A percentile compares a stretch with the other conserved stretches of the same genome.
Evolutionary conservation across 2,113 vertebrate species (phyloP).

Genomic region (Cebidichthys violaceus): DNA sequence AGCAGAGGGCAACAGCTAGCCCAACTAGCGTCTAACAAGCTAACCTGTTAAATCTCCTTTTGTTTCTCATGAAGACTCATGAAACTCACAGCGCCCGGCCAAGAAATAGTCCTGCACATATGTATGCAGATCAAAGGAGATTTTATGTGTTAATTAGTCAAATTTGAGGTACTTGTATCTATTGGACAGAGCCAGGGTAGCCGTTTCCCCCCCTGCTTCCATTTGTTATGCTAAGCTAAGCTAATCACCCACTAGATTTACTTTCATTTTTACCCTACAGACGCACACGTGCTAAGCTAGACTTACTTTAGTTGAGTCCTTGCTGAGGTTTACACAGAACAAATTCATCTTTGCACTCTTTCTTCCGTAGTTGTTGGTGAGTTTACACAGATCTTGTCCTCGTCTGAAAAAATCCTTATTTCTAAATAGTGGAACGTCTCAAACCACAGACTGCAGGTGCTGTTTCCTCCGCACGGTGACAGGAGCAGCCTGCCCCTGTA

Average conservation of each 20-base stretch:
- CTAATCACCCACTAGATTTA: not conserved
- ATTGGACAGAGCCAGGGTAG: not conserved
- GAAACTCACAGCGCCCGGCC: not conserved
- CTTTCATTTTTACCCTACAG: not conserved
- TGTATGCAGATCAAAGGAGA: not conserved
- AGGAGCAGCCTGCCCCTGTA: not conserved
- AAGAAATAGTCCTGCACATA: not conserved
- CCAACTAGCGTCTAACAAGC: not conserved
- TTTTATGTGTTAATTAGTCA: too few species aligned
- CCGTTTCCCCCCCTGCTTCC: too few species aligned
- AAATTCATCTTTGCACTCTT: not conserved
- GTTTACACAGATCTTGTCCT: not conserved
- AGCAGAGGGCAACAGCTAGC: not conserved
- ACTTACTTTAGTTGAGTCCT: not conserved
- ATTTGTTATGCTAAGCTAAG: not conserved
- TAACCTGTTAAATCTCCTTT: not conserved
- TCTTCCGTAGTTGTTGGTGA: not conserved
- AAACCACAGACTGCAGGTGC: not conserved
- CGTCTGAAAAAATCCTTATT: not conserved
- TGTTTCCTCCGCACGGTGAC: slow-evolving; percentile 10
- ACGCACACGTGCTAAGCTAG: not conserved
- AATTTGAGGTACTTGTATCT: not conserved
- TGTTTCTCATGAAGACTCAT: not conserved
- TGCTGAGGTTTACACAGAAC: not conserved
- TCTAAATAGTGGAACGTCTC: slow-evolving; percentile 9